phyloP scores from a whole-genome alignment of 2,113 vertebrate genomes.

The Serilophus lunatus region DNA sequence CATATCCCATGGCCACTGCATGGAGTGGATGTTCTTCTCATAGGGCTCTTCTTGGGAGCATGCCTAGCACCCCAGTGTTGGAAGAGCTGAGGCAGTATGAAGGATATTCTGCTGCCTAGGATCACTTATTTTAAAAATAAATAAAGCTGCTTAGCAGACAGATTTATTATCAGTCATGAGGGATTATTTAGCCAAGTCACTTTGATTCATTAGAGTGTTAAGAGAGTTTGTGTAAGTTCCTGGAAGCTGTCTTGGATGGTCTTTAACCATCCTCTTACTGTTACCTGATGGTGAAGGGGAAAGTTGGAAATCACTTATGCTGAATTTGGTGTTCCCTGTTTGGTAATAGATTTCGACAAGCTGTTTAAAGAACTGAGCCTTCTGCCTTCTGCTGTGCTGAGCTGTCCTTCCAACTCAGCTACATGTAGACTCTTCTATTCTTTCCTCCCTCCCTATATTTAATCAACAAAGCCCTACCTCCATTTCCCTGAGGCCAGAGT shows the following conservation, averaged over 20 bases:
- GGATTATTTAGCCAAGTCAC: not conserved
- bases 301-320: slow-evolving; percentile 21
- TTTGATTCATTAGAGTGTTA: slow-evolving; percentile 30
- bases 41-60: not conserved
- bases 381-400: not conserved
- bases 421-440: not conserved
- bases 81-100: not conserved
- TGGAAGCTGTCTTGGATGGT: slow-evolving; percentile 20
- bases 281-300: slow-evolving; percentile 21
- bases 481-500: slow-evolving; percentile 28
- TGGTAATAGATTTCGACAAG: slow-evolving; percentile 49
- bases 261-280: not conserved
- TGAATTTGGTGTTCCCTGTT: slow-evolving; percentile 44
- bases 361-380: slow-evolving; percentile 51
- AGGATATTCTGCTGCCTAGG: not conserved
- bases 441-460: not conserved
- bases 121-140: slow-evolving; percentile 22
- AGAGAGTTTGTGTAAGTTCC: slow-evolving; percentile 14
- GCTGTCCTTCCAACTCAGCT: not conserved
- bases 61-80: not conserved
- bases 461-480: slow-evolving; percentile 49
- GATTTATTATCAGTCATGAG: slow-evolving; percentile 14
- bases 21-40: accelerated
- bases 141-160: not conserved
- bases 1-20: not conserved